A percentile compares a stretch with the other conserved stretches of the same genome.
phyloP scores from a whole-genome alignment of 2,797 vertebrate species.

The Diglossa cyanea region DNA sequence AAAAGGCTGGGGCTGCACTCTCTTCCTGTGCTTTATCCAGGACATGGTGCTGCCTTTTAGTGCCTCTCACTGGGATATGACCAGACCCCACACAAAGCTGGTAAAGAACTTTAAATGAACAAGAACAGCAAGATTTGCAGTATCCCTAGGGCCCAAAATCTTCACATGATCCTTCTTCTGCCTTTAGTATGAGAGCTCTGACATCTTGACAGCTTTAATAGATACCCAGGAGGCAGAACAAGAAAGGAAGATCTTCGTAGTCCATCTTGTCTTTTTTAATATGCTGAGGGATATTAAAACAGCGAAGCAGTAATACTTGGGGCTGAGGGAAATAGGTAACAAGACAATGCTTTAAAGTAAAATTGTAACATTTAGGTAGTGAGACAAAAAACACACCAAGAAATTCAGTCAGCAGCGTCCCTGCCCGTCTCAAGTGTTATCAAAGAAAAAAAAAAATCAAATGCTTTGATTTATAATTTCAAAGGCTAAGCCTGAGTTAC shows the following conservation, averaged over 20 bases:
- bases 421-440: background rate
- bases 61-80: background rate
- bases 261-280: constrained; percentile 62
- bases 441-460: background rate
- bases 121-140: background rate
- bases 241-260: constrained; percentile 14
- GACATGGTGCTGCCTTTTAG: background rate
- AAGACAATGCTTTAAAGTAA: constrained; percentile 4
- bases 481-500: background rate
- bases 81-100: background rate
- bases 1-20: constrained; percentile 3
- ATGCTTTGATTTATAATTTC: background rate
- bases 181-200: constrained; percentile 50
- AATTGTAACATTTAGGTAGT: background rate
- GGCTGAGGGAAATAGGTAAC: background rate
- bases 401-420: background rate
- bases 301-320: constrained; percentile 34
- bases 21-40: constrained; percentile 24
- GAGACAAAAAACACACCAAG: background rate
- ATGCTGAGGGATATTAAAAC: constrained; percentile 54
- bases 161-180: constrained; percentile 50
- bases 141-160: constrained; percentile 32
- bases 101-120: constrained; percentile 28
- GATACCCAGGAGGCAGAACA: constrained; percentile 61
- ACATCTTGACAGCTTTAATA: constrained; percentile 69